These are phyloP conservation scores for Atherinomorus stipes DNA, from an alignment of 2,113 vertebrate genomes.

Conservation along the genomic window DNA sequence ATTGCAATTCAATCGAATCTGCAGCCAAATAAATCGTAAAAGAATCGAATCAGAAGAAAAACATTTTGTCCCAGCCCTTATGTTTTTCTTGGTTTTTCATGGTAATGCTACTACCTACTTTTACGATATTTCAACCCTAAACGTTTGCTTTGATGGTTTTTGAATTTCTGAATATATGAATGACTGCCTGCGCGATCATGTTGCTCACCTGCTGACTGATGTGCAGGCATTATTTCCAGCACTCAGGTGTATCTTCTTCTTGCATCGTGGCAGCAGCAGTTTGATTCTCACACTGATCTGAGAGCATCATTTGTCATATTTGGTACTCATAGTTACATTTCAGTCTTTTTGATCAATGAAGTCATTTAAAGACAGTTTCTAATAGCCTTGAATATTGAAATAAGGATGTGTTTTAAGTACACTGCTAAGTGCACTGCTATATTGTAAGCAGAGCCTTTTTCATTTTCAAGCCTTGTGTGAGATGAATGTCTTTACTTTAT, in stretches of 20 bases:
- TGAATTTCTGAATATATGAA: conserved; percentile 7
- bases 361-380: neutral
- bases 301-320: conserved; percentile 29
- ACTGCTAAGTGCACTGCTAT: neutral
- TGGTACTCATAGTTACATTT: conserved; percentile 26
- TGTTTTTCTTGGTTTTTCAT: conserved; percentile 21
- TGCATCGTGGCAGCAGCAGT: conserved; percentile 31
- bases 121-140: conserved; percentile 19
- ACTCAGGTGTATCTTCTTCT: conserved; percentile 43
- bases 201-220: conserved; percentile 45
- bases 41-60: too few relatives aligned
- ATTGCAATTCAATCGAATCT: too few relatives aligned
- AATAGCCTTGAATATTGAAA: conserved; percentile 1
- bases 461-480: conserved; percentile 16
- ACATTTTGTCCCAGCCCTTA: too few relatives aligned
- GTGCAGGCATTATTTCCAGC: conserved; percentile 48
- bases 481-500: conserved; percentile 21
- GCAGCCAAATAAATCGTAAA: too few relatives aligned
- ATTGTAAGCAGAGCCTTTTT: conserved; percentile 3
- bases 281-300: conserved; percentile 45
- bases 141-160: conserved; percentile 13
- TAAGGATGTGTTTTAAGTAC: neutral
- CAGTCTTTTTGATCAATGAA: conserved; percentile 34
- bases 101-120: conserved; percentile 48
- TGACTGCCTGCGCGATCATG: conserved; percentile 8